These are phyloP conservation scores for Neoitamus cyanurus DNA, from an alignment of 2,888 invertebrate genomes.

Conservation along the genomic window DNA sequence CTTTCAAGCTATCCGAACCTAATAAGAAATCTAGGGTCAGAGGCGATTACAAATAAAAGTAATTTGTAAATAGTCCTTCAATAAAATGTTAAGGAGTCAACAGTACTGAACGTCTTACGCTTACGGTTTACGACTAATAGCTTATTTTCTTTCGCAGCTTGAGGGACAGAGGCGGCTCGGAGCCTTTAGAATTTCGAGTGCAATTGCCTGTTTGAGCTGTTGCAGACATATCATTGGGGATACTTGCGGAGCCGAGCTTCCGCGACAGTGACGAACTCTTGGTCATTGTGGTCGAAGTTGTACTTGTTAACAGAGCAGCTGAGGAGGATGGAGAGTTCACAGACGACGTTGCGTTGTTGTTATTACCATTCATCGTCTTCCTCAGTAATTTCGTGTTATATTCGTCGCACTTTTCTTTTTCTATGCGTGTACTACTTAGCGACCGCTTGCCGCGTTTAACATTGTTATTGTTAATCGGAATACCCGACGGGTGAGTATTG, in stretches of 20 bases:
- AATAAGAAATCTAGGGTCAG: slow-evolving; percentile 19
- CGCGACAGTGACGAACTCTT: slow-evolving; percentile 55
- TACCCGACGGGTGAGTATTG: slow-evolving; percentile 54
- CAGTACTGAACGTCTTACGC: background rate
- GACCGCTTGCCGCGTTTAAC: slow-evolving; percentile 65
- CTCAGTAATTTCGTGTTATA: slow-evolving; percentile 65
- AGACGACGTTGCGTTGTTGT: slow-evolving; percentile 50
- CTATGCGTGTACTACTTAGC: slow-evolving; percentile 65
- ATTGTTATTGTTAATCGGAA: slow-evolving; percentile 54
- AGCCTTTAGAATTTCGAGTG: slow-evolving; percentile 53
- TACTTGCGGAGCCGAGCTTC: slow-evolving; percentile 47
- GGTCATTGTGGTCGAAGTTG: slow-evolving; percentile 51
- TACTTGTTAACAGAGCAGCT: slow-evolving; percentile 28
- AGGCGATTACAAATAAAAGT: slow-evolving; percentile 10
- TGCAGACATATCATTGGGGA: background rate
- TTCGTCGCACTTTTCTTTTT: slow-evolving; percentile 66
- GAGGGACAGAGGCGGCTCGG: slow-evolving; percentile 58
- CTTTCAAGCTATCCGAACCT: slow-evolving; percentile 44
- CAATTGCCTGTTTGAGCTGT: slow-evolving; percentile 47
- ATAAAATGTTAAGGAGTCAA: slow-evolving; percentile 24
- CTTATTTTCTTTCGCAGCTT: slow-evolving; percentile 66
- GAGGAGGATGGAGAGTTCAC: slow-evolving; percentile 47
- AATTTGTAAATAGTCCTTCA: slow-evolving; percentile 15
- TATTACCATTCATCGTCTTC: slow-evolving; percentile 57
- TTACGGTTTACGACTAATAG: slow-evolving; percentile 56